These are phyloP conservation scores for Acanthopleura granulata DNA, from an alignment of 2,888 invertebrate genomes.

Conservation along the genomic window DNA sequence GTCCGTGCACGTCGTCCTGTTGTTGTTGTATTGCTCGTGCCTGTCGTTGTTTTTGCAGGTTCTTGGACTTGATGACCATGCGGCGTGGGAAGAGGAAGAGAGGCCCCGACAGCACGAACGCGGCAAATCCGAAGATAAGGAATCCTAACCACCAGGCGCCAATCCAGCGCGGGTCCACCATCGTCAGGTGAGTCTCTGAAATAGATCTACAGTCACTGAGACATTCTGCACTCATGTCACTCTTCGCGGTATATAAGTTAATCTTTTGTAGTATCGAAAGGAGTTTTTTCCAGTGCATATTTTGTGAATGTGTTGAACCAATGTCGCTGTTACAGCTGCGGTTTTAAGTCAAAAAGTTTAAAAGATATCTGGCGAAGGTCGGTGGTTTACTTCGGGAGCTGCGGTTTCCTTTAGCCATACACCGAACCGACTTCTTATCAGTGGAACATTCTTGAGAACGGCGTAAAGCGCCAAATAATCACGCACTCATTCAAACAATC, in stretches of 20 bases:
- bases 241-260: too few species aligned
- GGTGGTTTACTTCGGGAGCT: too few species aligned
- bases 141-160: constrained; percentile 12
- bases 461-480: background rate
- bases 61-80: constrained; percentile 2
- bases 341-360: too few species aligned
- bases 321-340: too few species aligned
- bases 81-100: background rate
- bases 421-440: background rate
- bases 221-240: too few species aligned
- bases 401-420: too few species aligned
- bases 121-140: background rate
- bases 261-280: too few species aligned
- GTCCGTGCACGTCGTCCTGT: too few species aligned
- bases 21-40: background rate
- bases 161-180: constrained; percentile 1
- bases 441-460: background rate
- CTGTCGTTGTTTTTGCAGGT: background rate
- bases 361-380: too few species aligned
- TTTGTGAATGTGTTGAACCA: too few species aligned
- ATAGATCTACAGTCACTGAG: background rate
- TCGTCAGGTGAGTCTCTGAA: background rate
- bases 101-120: background rate
- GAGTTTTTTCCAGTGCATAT: too few species aligned
- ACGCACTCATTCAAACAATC: too few species aligned